Evolutionary conservation across 2,797 vertebrate species (phyloP).

Genomic region (Sciurus vulgaris): DNA sequence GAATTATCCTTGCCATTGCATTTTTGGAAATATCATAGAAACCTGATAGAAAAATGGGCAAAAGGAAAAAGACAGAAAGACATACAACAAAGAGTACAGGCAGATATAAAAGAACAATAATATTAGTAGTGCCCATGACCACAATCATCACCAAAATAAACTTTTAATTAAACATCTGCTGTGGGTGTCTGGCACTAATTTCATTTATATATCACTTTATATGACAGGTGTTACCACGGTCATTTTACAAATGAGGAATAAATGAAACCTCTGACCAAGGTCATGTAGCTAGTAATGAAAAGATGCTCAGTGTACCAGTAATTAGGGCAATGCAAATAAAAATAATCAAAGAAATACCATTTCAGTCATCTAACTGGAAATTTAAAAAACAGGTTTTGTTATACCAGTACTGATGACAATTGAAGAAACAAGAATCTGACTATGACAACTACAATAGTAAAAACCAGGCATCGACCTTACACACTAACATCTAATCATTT

Average conservation of each 20-base stretch:
- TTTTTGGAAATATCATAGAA: constrained; percentile 45
- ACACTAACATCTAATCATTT: background rate
- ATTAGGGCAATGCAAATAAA: constrained; percentile 27
- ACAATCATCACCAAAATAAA: background rate
- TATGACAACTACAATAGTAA: background rate
- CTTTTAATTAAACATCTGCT: constrained; percentile 16
- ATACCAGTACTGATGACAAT: background rate
- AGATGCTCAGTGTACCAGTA: background rate
- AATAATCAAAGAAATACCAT: constrained; percentile 7
- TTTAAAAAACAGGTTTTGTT: background rate
- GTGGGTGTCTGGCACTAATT: background rate
- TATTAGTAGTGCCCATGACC: background rate
- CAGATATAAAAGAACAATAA: background rate
- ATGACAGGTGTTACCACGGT: background rate
- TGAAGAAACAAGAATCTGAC: background rate
- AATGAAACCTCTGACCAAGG: background rate
- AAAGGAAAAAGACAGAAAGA: background rate
- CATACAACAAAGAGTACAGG: background rate
- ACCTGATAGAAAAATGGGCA: background rate
- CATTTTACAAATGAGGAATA: constrained; percentile 16
- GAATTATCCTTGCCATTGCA: background rate
- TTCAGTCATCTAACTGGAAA: background rate
- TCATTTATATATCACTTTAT: background rate
- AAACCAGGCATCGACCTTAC: background rate
- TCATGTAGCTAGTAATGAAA: background rate